Base-by-base conservation (phyloP, 2,113 vertebrate species). In the Sardina pilchardus region DNA sequence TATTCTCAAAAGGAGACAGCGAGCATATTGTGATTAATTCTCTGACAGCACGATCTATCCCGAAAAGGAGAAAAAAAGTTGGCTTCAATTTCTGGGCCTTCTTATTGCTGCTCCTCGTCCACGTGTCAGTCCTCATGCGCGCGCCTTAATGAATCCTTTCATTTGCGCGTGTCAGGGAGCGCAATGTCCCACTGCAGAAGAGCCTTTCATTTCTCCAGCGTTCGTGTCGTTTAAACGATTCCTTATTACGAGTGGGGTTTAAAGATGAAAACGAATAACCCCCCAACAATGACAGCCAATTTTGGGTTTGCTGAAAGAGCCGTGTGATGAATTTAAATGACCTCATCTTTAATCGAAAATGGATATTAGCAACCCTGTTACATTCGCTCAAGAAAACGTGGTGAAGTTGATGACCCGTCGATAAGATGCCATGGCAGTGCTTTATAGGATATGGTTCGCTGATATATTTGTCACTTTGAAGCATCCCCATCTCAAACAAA, bases 21-120 rank as follows among this genome's bases (percentile, higher is more conserved):
- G 53, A 92, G 89, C 91, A 91, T 90, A 93, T 93, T 93, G 90
- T 93, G 93, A 95, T 94, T 94, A 90, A 94, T 95, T 93, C 89
- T 92, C 89, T 75, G 90, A 91, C 91, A 86, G 88, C 50, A 85
- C 81, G 86, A 92, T 94, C 90, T 78, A 36, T 36, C 87, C 86
- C 88, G 48, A 82, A 88, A 92, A 92, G 39, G 90, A 88, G 14
- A 5, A 81, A 85, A 90, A 93, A 91, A 88, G 85, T 56, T 85
- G 78, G 86, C 88, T 91, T 89, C 34, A 78, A 12, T 78, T 78
- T 78, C 14, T 9, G 12, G 71, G 12, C 71, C 71, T 17, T 78
- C 3, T 36, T 5, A 16, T 42, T 34, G 71, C 71, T 36, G 71
- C 16, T 34, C 12, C 71, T 78, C 3, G 10, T 36, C 71, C 9